Evolutionary conservation across 2,113 vertebrate genomes (phyloP).

Genomic region (Grallaria varia): DNA sequence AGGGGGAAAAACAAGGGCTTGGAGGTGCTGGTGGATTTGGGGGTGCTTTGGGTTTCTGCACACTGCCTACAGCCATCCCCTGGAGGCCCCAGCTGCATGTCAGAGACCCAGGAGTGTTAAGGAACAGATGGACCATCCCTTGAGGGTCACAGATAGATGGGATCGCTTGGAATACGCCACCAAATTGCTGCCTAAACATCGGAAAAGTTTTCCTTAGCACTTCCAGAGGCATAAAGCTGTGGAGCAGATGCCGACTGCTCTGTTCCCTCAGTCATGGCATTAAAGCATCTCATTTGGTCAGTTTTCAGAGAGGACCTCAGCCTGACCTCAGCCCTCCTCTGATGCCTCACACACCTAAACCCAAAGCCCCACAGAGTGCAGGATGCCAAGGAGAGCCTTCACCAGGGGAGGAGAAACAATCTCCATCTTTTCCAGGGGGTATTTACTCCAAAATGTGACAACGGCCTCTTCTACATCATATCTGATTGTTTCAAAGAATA

Average conservation of each 20-base stretch:
- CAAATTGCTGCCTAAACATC: not conserved
- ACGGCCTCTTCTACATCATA: not conserved
- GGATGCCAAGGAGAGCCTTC: not conserved
- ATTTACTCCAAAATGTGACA: not conserved
- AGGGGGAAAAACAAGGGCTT: not conserved
- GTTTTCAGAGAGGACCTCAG: rapidly evolving
- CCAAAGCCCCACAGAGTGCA: rapidly evolving
- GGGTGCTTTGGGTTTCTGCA: not conserved
- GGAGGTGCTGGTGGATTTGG: not conserved
- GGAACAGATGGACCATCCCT: not conserved
- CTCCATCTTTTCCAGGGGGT: rapidly evolving
- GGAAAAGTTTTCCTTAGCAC: not conserved
- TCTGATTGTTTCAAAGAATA: not conserved
- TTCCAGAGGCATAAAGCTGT: not conserved
- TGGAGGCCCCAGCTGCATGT: rapidly evolving
- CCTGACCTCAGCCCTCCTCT: not conserved
- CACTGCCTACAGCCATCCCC: not conserved
- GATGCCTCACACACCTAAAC: not conserved
- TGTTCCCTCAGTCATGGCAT: not conserved
- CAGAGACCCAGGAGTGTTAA: not conserved
- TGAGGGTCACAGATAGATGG: not conserved
- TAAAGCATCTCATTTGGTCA: not conserved
- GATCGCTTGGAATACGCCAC: not conserved
- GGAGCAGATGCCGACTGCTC: rapidly evolving
- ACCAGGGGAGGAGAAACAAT: not conserved